Conservation (phyloP, 2,113 vertebrate species). For the Scomber japonicus region DNA sequence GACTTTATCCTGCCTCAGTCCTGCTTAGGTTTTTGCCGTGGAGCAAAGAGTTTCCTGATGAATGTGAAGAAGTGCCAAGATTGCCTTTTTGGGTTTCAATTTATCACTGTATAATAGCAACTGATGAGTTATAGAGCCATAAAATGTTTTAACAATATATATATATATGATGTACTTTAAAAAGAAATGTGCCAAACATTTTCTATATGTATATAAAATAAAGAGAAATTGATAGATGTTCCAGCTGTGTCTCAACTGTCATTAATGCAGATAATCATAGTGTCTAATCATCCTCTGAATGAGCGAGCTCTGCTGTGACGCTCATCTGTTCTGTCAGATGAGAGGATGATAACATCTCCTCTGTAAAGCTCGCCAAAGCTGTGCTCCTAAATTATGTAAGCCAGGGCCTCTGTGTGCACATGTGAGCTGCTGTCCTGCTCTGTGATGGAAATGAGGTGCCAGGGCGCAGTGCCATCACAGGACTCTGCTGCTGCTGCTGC, state of each 20-base stretch:
- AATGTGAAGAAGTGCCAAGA: slow-evolving; percentile 74
- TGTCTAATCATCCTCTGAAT: background rate
- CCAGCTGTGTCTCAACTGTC: background rate
- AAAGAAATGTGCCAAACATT: slow-evolving; percentile 77
- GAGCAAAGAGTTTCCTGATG: slow-evolving; percentile 47
- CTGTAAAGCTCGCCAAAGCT: slow-evolving; percentile 12
- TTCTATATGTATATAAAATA: slow-evolving; percentile 78
- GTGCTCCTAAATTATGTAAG: slow-evolving; percentile 48
- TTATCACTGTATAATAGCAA: slow-evolving; percentile 50
- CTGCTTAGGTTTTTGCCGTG: slow-evolving; percentile 18
- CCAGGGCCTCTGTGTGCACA: background rate
- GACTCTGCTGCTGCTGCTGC: background rate
- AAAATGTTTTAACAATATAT: slow-evolving; percentile 23
- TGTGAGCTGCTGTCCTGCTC: background rate
- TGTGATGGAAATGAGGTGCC: slow-evolving; percentile 38
- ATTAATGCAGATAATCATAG: background rate
- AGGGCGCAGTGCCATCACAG: slow-evolving; percentile 13
- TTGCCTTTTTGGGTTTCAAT: slow-evolving; percentile 63
- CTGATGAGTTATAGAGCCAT: slow-evolving; percentile 55
- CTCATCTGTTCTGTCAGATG: background rate
- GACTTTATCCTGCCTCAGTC: slow-evolving; percentile 15
- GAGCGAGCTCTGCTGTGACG: background rate
- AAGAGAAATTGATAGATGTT: slow-evolving; percentile 67
- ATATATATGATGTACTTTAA: slow-evolving; percentile 52
- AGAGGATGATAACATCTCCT: slow-evolving; percentile 7